Base-by-base conservation (phyloP, 2,888 invertebrate species). In the Bombylius discolor region DNA sequence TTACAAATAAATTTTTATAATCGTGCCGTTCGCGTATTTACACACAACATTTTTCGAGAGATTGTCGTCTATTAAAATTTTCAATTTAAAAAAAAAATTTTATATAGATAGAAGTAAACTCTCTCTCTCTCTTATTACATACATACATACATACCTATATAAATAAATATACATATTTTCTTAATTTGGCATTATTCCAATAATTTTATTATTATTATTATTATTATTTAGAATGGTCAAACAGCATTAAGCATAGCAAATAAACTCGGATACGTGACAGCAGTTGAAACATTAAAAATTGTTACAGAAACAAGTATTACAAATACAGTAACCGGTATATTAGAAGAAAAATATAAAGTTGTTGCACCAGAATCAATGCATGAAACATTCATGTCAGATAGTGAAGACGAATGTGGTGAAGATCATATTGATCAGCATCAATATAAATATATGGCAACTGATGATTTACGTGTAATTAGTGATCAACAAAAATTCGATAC, bases 291-390 rank as follows among this genome's bases (percentile, higher is more conserved):
- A 5, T 77, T 99, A 53, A 90, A 96, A 67, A 89, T 91, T 1
- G 91, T 94, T 55, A 92, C 92, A 0, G 89, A 92, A 64, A 86
- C 85, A 62, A 83, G 81, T 11, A 78, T 81, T 11, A 81, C 82
- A 13, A 83, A 83, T 13, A 81, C 82, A 7, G 70, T 78, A 9
- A 67, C 64, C 31, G 70, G 69, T 47, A 62, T 67, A 5, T 55
- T 70, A 12, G 97, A 97, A 71, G 98, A 98, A 71, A 94, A 96
- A 76, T 97, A 97, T 77, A 88, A 91, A 74, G 95, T 99, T 52
- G 89, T 95, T 61, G 92, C 95, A 53, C 99, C 99, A 0, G 99
- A 99, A 76, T 89, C 92, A 62, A 95, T 99, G 92, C 97, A 97
- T 73, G 99, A 99, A 75, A 91, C 94, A 11, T 90, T 97, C 75